Conservation (phyloP, 2,888 invertebrate genomes). For the Calameuta filiformis region DNA sequence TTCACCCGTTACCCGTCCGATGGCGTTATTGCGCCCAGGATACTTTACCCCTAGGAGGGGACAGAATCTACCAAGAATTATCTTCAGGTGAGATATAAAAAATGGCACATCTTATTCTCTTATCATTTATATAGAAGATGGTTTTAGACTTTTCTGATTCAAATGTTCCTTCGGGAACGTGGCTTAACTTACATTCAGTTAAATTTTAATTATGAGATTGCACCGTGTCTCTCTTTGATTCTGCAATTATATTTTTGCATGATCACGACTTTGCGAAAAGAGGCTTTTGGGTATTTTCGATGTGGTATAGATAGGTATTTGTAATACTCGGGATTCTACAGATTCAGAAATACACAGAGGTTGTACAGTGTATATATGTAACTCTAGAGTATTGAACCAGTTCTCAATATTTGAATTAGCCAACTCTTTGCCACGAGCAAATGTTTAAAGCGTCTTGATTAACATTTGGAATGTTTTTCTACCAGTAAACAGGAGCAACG, state of each 20-base stretch:
- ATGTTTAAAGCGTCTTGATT: background rate
- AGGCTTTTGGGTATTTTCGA: background rate
- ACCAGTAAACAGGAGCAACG: background rate
- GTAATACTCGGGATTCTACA: background rate
- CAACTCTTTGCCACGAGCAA: background rate
- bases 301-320: background rate
- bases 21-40: slow-evolving; percentile 29
- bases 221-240: too few species aligned
- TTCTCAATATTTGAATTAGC: background rate
- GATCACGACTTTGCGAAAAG: background rate
- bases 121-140: background rate
- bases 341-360: background rate
- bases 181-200: too few species aligned
- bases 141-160: background rate
- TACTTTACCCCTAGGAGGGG: background rate
- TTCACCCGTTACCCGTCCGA: slow-evolving; percentile 31
- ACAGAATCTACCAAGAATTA: background rate
- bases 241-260: background rate
- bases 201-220: too few species aligned
- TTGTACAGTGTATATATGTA: background rate
- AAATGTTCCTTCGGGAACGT: background rate
- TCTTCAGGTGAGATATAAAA: background rate
- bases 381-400: background rate
- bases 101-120: background rate
- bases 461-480: background rate